Percentiles rank a stretch among this genome's conserved stretches.
phyloP scores from a whole-genome alignment of 2,888 invertebrate genomes.

The Bugulina stolonifera region DNA sequence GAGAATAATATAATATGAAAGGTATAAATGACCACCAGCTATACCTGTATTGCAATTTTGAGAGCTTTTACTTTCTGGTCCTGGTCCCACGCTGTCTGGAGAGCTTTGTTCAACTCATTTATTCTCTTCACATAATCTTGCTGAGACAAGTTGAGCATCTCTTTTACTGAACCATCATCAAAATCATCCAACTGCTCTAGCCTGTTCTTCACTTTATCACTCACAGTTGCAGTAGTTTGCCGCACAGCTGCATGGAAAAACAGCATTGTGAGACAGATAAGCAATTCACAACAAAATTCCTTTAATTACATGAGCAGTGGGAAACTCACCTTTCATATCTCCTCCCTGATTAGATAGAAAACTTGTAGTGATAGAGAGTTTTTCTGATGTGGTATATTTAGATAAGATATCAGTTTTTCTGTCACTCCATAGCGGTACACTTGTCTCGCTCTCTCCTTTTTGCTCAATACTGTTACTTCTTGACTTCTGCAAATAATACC shows the following conservation, averaged over 20 bases:
- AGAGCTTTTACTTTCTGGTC: conserved; percentile 85
- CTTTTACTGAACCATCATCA: conserved; percentile 73
- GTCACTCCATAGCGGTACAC: conserved; percentile 69
- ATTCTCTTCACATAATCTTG: conserved; percentile 84
- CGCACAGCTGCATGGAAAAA: conserved; percentile 41
- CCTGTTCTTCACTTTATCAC: conserved; percentile 79
- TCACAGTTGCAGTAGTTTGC: conserved; percentile 52
- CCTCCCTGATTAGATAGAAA: conserved; percentile 58
- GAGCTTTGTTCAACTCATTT: conserved; percentile 81
- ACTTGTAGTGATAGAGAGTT: conserved; percentile 81
- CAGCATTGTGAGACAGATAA: too few relatives aligned
- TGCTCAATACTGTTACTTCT: conserved; percentile 33
- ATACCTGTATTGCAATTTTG: conserved; percentile 88
- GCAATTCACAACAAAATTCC: too few relatives aligned
- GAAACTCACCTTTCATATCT: conserved; percentile 51
- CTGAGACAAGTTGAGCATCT: conserved; percentile 82
- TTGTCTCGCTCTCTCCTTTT: background rate
- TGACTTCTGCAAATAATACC: conserved; percentile 24
- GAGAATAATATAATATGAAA: too few relatives aligned
- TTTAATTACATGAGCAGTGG: too few relatives aligned
- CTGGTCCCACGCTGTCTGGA: conserved; percentile 84
- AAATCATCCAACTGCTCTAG: conserved; percentile 90
- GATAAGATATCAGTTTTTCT: conserved; percentile 73
- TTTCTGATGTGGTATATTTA: conserved; percentile 88
- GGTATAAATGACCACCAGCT: too few relatives aligned